A percentile compares a stretch with the other conserved stretches of the same genome.
Evolutionary conservation across 2,113 vertebrate species (phyloP).

Genomic region (Sphaerodactylus townsendi): DNA sequence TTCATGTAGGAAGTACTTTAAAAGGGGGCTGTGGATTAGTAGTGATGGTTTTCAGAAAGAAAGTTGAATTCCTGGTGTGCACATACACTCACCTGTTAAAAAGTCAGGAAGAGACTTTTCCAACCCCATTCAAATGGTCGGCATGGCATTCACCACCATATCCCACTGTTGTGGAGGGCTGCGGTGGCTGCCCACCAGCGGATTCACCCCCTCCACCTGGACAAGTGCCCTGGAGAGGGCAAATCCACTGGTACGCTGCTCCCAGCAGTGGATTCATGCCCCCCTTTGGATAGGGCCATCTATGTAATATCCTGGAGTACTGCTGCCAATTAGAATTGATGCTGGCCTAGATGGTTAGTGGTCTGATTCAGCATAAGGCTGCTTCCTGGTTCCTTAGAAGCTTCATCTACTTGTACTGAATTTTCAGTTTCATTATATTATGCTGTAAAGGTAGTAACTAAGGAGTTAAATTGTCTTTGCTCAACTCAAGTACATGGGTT

Average conservation of each 20-base stretch:
- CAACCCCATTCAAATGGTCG: no score
- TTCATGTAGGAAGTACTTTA: background rate
- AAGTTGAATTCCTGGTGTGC: background rate
- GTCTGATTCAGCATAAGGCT: background rate
- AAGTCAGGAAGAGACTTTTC: background rate
- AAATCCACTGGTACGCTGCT: no score
- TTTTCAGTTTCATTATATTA: background rate
- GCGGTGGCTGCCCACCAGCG: no score
- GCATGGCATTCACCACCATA: no score
- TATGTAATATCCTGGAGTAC: background rate
- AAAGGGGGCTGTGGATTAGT: background rate
- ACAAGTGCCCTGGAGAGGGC: no score
- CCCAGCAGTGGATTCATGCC: no score
- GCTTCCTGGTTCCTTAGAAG: background rate
- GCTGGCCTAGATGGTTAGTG: background rate
- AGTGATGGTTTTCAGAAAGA: background rate
- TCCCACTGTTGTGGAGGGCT: no score
- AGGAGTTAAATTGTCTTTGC: no score
- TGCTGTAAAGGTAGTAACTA: background rate
- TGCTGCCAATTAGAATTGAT: background rate
- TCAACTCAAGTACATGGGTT: no score
- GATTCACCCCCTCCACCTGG: no score
- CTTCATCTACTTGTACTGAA: background rate
- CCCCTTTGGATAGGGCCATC: no score
- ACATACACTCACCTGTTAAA: background rate